Base-by-base conservation (phyloP, 2,888 invertebrate genomes). In the Eristalis pertinax region DNA sequence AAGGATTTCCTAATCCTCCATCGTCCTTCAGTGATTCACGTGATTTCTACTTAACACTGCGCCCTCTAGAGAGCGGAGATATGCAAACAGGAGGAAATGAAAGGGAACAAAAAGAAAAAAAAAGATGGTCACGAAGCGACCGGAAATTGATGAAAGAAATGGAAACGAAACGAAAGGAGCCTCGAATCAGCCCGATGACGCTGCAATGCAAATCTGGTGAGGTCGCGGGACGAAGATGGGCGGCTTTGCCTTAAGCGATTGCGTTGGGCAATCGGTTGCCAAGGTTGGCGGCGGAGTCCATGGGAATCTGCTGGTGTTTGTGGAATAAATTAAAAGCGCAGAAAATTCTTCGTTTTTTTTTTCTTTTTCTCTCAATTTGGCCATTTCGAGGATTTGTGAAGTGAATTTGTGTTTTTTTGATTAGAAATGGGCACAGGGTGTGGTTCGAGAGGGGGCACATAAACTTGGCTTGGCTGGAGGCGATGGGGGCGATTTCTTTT, bases 101-200 rank as follows among this genome's bases (percentile, higher is more conserved):
- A 26, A 26, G 26, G 26, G 26, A 4, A 4, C 26, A 1, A 26
- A 4, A 38, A 7, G 26, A 24, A 60, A 24, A 60, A n/a, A n/a
- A 29, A 19, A 69, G 35, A 35, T 24, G 35, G 58, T 60, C 69
- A 70, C 69, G 69, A 38, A 58, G 69, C 56, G 19, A 72, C 10
- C 63, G 73, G 43, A 73, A 73, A 63, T 73, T 73, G 73, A 41
- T 63, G 62, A 73, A 63, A 73, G 43, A 19, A 63, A 70, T 60
- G 35, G 11, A 62, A 63, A 43, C 63, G 43, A 43, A 73, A n/a
- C 4, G 58, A 24, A 22, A 15, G 32, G 58, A 58, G 58, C 10
- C 24, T 58, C 32, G 32, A 60, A 60, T 11, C 8, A 60, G 26
- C 43, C 1, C 15, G 43, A n/a, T 32, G 10, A 32, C 32, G 32